Conservation (phyloP, 2,113 vertebrate genomes). For the Hemicordylus capensis region DNA sequence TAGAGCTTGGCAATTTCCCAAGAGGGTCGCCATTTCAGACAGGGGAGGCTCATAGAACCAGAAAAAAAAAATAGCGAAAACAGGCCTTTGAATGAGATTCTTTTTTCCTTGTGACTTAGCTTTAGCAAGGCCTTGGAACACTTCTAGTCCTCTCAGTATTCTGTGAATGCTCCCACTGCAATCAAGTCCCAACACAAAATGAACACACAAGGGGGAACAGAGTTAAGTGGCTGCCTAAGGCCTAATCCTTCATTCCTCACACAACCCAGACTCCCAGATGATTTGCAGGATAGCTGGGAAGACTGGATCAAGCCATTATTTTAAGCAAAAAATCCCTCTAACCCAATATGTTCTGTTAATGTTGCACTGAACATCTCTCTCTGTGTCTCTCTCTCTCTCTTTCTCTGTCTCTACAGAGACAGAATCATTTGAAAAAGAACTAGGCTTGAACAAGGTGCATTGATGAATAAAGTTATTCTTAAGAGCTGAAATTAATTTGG, state of each 20-base stretch:
- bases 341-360: background rate
- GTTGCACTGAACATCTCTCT: background rate
- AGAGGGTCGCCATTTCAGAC: background rate
- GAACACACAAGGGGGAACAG: fast-evolving
- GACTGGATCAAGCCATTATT: background rate
- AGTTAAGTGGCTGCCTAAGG: background rate
- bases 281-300: background rate
- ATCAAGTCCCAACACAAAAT: background rate
- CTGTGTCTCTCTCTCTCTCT: background rate
- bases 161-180: background rate
- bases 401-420: background rate
- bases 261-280: background rate
- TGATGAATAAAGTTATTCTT: background rate
- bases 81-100: background rate
- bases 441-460: background rate
- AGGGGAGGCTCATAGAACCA: background rate
- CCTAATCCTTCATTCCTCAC: background rate
- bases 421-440: background rate
- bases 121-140: background rate
- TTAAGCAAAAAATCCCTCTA: background rate
- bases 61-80: background rate
- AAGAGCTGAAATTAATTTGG: background rate
- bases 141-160: background rate
- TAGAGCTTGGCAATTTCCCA: background rate
- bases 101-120: background rate